A percentile compares a stretch with the other conserved stretches of the same genome.
phyloP scores from a whole-genome alignment of 2,888 invertebrate genomes.

The Bellardia pandia region DNA sequence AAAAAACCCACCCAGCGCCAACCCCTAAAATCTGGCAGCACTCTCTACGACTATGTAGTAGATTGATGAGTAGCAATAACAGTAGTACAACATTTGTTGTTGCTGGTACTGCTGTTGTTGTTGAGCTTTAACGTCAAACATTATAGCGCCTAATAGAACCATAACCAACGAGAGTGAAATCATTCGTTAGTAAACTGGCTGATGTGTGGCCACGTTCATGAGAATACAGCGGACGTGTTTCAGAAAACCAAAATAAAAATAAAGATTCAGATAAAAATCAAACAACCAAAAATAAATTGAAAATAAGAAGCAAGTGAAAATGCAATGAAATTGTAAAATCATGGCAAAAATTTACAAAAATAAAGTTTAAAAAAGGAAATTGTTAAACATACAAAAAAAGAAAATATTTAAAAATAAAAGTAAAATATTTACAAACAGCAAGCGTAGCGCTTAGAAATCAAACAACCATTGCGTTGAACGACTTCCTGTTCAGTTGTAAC shows the following conservation, averaged over 20 bases:
- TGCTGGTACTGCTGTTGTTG: slow-evolving; percentile 40
- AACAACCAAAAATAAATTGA: slow-evolving; percentile 59
- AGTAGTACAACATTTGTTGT: slow-evolving; percentile 56
- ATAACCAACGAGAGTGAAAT: slow-evolving; percentile 71
- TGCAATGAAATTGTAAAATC: slow-evolving; percentile 65
- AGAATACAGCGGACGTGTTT: slow-evolving; percentile 67
- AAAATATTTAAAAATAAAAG: background rate
- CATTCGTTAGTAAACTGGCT: slow-evolving; percentile 73
- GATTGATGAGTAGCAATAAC: slow-evolving; percentile 63
- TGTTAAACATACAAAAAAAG: background rate
- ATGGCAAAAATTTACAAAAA: slow-evolving; percentile 19
- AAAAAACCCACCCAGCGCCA: background rate
- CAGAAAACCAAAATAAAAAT: slow-evolving; percentile 36
- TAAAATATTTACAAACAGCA: slow-evolving; percentile 12
- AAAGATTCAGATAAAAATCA: slow-evolving; percentile 5
- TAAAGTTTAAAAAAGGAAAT: background rate
- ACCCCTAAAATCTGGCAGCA: slow-evolving; percentile 42
- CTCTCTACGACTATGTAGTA: slow-evolving; percentile 26
- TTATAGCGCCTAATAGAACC: slow-evolving; percentile 68
- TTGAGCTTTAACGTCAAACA: slow-evolving; percentile 62
- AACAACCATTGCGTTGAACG: slow-evolving; percentile 49
- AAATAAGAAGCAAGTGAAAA: slow-evolving; percentile 58
- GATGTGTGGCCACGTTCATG: slow-evolving; percentile 70
- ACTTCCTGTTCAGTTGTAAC: slow-evolving; percentile 60
- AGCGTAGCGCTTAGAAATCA: slow-evolving; percentile 37